Conservation (phyloP, 2,113 vertebrate genomes). For the Anoura caudifer region DNA sequence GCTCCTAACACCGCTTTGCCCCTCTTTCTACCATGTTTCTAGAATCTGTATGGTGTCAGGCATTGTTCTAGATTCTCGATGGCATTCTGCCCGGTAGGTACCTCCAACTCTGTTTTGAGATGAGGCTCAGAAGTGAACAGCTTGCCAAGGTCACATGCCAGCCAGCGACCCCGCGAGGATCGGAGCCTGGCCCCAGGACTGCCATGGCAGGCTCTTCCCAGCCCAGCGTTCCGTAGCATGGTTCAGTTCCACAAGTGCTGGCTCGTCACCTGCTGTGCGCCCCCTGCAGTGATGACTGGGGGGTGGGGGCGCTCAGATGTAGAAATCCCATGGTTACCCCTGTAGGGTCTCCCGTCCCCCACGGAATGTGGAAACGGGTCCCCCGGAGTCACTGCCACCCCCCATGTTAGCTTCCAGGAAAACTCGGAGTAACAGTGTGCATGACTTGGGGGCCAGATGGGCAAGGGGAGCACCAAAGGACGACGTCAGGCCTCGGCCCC, state of each 20-base stretch:
- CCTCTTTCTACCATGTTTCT: background rate
- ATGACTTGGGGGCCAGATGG: background rate
- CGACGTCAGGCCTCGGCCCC: background rate
- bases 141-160: background rate
- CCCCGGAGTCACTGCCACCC: background rate
- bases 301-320: background rate
- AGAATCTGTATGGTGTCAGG: background rate
- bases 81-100: background rate
- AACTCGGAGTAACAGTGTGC: background rate
- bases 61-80: background rate
- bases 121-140: background rate
- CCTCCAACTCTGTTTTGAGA: background rate
- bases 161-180: accelerated
- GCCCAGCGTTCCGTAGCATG: accelerated
- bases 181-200: background rate
- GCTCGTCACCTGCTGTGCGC: accelerated
- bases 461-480: background rate
- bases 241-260: background rate
- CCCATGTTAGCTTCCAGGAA: background rate
- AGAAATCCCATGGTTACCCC: background rate
- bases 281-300: background rate
- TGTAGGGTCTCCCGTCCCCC: background rate
- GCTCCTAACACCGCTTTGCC: accelerated
- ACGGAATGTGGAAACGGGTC: background rate
- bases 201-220: accelerated